A percentile compares a stretch with the other conserved stretches of the same genome.
Conservation (phyloP, 2,113 vertebrate genomes). For the Anthoscopus minutus region DNA sequence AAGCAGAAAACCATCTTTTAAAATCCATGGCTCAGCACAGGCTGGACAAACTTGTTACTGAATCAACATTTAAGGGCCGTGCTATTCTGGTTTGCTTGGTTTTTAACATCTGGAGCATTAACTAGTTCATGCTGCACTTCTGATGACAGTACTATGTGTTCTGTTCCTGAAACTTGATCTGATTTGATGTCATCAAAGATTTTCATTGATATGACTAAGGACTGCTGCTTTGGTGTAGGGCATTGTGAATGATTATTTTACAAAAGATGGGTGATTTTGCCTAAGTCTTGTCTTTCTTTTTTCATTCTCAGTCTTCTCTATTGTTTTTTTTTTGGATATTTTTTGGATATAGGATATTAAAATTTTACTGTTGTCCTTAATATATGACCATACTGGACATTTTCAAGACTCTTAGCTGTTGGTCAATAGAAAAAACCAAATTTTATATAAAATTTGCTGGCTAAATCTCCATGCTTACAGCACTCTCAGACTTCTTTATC, state of each 20-base stretch:
- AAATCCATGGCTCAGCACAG: not conserved
- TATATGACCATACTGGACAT: not conserved
- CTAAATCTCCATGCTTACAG: not conserved
- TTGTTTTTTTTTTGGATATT: too few relatives aligned
- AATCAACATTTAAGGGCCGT: not conserved
- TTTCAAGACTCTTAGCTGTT: not conserved
- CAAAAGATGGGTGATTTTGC: not conserved
- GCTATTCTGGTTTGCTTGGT: not conserved
- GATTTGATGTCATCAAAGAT: not conserved
- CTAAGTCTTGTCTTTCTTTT: not conserved
- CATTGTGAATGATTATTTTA: not conserved
- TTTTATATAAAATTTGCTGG: not conserved
- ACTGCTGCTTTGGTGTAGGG: not conserved
- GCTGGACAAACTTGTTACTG: not conserved
- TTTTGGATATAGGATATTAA: not conserved
- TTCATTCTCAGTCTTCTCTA: not conserved
- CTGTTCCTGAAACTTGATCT: not conserved
- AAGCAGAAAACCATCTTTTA: not conserved
- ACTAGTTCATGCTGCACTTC: not conserved
- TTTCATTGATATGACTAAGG: not conserved
- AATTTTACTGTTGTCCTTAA: not conserved
- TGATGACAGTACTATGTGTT: not conserved
- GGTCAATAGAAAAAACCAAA: not conserved
- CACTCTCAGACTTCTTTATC: not conserved
- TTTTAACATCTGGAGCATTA: not conserved